These are phyloP conservation scores for Vulpes vulpes DNA, from an alignment of 2,113 vertebrate genomes.

Conservation along the genomic window DNA sequence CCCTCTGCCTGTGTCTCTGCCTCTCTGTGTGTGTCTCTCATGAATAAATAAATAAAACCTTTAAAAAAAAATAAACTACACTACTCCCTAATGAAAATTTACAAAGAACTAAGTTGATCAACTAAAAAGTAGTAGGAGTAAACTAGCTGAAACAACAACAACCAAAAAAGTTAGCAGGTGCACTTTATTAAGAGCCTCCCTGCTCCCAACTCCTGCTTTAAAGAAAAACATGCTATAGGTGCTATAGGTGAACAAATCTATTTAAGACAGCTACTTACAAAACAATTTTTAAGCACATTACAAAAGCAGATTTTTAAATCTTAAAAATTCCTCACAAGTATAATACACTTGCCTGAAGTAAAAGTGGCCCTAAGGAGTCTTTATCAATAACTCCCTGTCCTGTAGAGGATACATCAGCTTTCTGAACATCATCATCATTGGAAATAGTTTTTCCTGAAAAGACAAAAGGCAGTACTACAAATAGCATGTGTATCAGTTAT, in stretches of 20 bases:
- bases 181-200: neutral
- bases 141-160: neutral
- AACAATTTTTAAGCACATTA: neutral
- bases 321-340: neutral
- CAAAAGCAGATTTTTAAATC: neutral
- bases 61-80: neutral
- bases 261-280: constrained; percentile 23
- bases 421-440: constrained; percentile 97
- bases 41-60: too few relatives aligned
- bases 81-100: neutral
- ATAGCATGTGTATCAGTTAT: neutral
- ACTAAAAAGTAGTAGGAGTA: neutral
- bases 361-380: constrained; percentile 97
- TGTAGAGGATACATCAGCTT: constrained; percentile 98
- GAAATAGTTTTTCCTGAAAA: constrained; percentile 94
- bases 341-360: constrained; percentile 93
- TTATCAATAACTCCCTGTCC: constrained; percentile 99
- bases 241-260: neutral
- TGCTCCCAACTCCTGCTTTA: neutral
- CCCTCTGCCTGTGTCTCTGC: too few relatives aligned
- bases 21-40: too few relatives aligned
- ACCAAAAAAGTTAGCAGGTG: neutral
- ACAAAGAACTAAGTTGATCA: neutral
- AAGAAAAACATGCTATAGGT: neutral
- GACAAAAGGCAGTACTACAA: constrained; percentile 56